Evolutionary conservation across 2,888 invertebrate genomes (phyloP), one percentile per base, ranked within the genome.

Genomic region (Chloroclysta siterata): DNA sequence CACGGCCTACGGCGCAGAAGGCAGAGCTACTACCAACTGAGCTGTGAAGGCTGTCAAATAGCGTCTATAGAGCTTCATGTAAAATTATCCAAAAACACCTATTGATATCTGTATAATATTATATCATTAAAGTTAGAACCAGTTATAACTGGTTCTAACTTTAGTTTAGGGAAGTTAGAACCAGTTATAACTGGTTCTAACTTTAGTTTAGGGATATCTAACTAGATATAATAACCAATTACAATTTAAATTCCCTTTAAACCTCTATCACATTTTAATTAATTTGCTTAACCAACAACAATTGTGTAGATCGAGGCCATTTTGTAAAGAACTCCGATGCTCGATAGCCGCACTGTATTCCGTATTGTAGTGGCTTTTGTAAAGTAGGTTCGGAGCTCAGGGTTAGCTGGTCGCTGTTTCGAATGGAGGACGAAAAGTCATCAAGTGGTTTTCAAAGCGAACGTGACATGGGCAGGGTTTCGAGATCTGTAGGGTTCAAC

Each of bases 361-460:
- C 57, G 60, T 60, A 55, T 52, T 53, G 55, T 52, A 28, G 6
- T 46, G 10, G 15, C n/a, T 55, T 39, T 55, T 22, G 7, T 55
- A 55, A 51, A 51, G 51, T 14, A 28, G 51, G 28, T 51, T 46
- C 14, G 39, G 15, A 50, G 65, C 53, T 73, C 72, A 65, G 39
- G 52, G 53, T 65, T 63, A 13, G 17, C 53, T 71, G 70, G 70
- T 55, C 47, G 46, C 17, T n/a, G 60, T 47, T 61, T 44, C 39
- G 15, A 60, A 71, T 56, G 62, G 67, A 42, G 69, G 68, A 68
- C 69, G 76, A 72, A 73, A 76, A 74, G 76, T 76, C 76, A 78
- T 77, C 72, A 73, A 75, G 73, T 66, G 68, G 71, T 76, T 76
- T 80, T 74, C 73, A 77, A 77, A 71, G 69, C 56, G 61, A 75